Evolutionary conservation across 2,113 vertebrate species (phyloP).

Genomic region (Syngnathus scovelli): DNA sequence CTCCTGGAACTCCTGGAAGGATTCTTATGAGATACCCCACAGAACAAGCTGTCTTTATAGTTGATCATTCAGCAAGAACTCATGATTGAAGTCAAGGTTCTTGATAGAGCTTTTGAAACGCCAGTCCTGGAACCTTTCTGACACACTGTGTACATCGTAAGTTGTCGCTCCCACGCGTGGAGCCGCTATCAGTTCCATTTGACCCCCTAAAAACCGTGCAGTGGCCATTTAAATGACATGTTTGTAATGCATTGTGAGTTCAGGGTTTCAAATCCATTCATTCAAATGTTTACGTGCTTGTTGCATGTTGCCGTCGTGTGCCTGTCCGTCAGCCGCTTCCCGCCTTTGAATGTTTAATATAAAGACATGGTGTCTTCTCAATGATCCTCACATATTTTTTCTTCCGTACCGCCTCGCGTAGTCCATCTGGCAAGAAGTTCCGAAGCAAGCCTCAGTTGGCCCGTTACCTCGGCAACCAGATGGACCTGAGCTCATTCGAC

Average conservation of each 20-base stretch:
- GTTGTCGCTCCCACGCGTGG: constrained; percentile 10
- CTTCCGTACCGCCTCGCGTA: constrained; percentile 35
- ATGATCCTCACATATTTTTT: neutral
- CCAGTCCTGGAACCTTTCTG: neutral
- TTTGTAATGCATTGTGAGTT: neutral
- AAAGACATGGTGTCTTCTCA: neutral
- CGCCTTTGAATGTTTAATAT: constrained; percentile 3
- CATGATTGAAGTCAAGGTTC: too few relatives aligned
- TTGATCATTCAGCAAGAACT: too few relatives aligned
- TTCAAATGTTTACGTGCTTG: constrained; percentile 4
- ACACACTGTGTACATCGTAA: neutral
- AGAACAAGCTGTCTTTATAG: neutral
- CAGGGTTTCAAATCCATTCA: constrained; percentile 1
- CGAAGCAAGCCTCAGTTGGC: constrained; percentile 97
- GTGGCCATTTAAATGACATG: constrained; percentile 7
- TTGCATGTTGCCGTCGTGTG: constrained; percentile 48
- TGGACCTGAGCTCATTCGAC: constrained; percentile 95
- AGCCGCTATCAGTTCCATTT: constrained; percentile 41
- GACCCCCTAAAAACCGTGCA: neutral
- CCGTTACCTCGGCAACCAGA: constrained; percentile 93
- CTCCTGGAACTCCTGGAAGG: neutral
- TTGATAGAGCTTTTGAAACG: neutral
- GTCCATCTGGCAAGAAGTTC: constrained; percentile 98
- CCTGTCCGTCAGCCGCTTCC: constrained; percentile 1
- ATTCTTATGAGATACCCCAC: neutral